These are phyloP conservation scores for Arvicanthis niloticus DNA, from an alignment of 2,113 vertebrate species.

Conservation along the genomic window DNA sequence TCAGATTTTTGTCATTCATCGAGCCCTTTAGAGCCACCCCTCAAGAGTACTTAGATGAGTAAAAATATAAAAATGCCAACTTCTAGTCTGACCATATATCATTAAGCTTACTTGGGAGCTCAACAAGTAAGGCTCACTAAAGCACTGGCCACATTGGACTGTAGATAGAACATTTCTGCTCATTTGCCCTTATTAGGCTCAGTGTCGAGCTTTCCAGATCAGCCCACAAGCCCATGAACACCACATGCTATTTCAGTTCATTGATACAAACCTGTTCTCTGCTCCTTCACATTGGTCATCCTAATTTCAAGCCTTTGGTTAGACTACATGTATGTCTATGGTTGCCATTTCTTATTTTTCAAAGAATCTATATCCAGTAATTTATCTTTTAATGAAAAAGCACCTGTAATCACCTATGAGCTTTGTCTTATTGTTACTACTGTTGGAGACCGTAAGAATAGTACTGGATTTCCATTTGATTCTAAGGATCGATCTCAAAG, in stretches of 20 bases:
- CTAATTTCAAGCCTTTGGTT: background rate
- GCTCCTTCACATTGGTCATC: background rate
- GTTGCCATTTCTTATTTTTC: background rate
- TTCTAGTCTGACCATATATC: background rate
- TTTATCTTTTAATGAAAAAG: background rate
- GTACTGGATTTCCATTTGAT: background rate
- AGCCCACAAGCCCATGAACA: background rate
- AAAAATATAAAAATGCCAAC: background rate
- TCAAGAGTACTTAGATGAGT: background rate
- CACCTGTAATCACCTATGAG: background rate
- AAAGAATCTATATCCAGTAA: background rate
- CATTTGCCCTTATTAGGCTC: background rate
- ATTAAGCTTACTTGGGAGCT: background rate
- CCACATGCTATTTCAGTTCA: background rate
- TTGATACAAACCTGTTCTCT: background rate
- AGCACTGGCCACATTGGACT: background rate
- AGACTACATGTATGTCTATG: background rate
- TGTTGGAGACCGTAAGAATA: background rate
- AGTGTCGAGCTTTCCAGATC: background rate
- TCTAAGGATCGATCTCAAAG: slow-evolving; percentile 2
- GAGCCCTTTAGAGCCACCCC: background rate
- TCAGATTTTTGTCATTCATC: background rate
- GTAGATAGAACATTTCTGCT: background rate
- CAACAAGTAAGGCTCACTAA: background rate
- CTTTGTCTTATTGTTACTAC: background rate